These are phyloP conservation scores for Mastacembelus armatus DNA, from an alignment of 2,797 vertebrate genomes.

Conservation along the genomic window DNA sequence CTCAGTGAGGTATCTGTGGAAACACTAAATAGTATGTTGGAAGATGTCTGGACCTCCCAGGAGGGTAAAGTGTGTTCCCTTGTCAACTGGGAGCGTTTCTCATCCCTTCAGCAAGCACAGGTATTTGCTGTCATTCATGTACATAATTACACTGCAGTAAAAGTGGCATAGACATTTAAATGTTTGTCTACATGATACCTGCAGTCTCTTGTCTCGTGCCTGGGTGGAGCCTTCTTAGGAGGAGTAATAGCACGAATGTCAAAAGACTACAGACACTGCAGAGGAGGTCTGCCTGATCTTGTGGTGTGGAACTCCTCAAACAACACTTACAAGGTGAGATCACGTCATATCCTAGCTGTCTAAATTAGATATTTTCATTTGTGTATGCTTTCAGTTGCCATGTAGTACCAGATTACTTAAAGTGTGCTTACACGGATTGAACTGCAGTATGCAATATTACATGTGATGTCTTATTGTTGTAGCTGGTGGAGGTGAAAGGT, in stretches of 20 bases:
- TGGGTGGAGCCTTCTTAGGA: conserved; percentile 90
- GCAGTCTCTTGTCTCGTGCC: conserved; percentile 91
- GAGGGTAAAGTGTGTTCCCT: conserved; percentile 83
- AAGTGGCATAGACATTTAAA: too few species aligned
- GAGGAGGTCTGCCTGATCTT: conserved; percentile 93
- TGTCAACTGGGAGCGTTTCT: conserved; percentile 92
- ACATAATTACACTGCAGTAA: not conserved
- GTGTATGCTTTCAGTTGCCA: not conserved
- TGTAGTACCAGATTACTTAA: not conserved
- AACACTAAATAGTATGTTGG: conserved; percentile 82
- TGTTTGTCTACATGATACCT: conserved; percentile 27
- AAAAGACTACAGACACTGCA: conserved; percentile 90
- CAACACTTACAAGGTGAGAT: conserved; percentile 86
- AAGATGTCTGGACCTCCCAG: conserved; percentile 85
- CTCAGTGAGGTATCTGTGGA: conserved; percentile 81
- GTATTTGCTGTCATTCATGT: conserved; percentile 55
- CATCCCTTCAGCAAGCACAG: conserved; percentile 84
- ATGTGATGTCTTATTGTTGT: conserved; percentile 38
- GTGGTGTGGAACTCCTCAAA: conserved; percentile 90
- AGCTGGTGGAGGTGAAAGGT: conserved; percentile 98
- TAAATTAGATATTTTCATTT: not conserved
- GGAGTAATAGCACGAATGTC: conserved; percentile 88
- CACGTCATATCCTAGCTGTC: not conserved
- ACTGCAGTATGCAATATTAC: not conserved
- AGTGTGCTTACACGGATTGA: not conserved